Conservation (phyloP, 2,797 vertebrate species). For the Pangasius krempfi region DNA sequence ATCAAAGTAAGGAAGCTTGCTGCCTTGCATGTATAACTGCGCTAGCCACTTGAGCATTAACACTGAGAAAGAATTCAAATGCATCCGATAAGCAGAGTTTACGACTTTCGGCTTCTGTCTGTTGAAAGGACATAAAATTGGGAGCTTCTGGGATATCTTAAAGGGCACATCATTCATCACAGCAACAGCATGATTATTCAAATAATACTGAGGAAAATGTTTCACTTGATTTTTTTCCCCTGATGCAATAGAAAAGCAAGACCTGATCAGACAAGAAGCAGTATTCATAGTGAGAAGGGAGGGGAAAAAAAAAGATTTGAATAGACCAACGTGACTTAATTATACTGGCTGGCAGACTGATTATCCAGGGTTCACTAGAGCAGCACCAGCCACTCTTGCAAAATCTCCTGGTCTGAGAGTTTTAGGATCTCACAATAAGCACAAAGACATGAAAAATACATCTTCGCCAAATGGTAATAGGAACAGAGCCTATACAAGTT, state of each 20-base stretch:
- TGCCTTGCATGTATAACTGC: slow-evolving; percentile 39
- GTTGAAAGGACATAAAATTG: background rate
- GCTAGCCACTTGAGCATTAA: slow-evolving; percentile 34
- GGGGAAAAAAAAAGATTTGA: background rate
- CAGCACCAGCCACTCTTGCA: background rate
- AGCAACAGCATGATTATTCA: slow-evolving; percentile 3
- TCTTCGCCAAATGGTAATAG: background rate
- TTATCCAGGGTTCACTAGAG: slow-evolving; percentile 6
- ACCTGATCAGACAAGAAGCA: slow-evolving; percentile 18
- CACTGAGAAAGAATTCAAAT: slow-evolving; percentile 34
- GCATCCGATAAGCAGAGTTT: slow-evolving; percentile 34
- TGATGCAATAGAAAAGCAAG: slow-evolving; percentile 44
- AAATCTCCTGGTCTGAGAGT: background rate
- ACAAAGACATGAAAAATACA: background rate
- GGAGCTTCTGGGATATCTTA: background rate
- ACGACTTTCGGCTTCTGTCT: slow-evolving; percentile 19
- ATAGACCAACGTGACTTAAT: slow-evolving; percentile 13
- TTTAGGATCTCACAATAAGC: background rate
- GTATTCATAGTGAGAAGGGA: background rate
- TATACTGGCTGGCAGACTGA: slow-evolving; percentile 6
- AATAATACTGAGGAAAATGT: slow-evolving; percentile 19
- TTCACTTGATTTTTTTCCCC: slow-evolving; percentile 22
- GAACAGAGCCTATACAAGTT: background rate
- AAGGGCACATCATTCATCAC: slow-evolving; percentile 25
- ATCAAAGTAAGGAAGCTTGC: slow-evolving; percentile 45